Conservation (phyloP, 2,113 vertebrate genomes). For the Pampusana beccarii region DNA sequence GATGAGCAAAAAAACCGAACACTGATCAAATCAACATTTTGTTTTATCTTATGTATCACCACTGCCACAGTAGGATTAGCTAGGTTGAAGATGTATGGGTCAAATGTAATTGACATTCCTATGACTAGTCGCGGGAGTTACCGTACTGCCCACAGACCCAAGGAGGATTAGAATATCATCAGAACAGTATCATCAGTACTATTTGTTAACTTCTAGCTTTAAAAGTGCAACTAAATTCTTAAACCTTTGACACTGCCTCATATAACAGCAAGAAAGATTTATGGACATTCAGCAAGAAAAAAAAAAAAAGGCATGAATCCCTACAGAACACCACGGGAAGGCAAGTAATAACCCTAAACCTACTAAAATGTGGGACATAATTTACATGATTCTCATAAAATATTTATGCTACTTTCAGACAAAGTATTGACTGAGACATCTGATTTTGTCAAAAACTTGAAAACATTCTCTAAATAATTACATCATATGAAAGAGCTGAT, state of each 20-base stretch:
- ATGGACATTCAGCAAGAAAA: not conserved
- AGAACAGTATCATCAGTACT: not conserved
- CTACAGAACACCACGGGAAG: not conserved
- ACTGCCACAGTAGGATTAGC: not conserved
- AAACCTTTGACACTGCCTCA: not conserved
- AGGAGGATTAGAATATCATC: not conserved
- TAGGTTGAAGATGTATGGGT: not conserved
- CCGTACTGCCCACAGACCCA: not conserved
- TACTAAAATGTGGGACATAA: not conserved
- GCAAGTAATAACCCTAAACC: not conserved
- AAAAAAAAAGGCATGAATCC: not conserved
- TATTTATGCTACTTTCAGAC: slow-evolving; percentile 38
- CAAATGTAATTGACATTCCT: not conserved
- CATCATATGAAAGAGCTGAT: not conserved
- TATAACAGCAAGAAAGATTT: not conserved
- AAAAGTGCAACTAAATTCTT: not conserved
- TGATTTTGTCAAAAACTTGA: not conserved
- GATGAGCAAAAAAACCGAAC: not conserved
- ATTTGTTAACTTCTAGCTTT: not conserved
- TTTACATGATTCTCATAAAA: slow-evolving; percentile 27
- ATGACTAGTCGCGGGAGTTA: not conserved
- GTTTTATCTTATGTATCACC: not conserved
- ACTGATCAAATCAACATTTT: not conserved
- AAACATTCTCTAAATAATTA: slow-evolving; percentile 3
- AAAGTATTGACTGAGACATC: slow-evolving; percentile 15